These are phyloP conservation scores for Orycteropus afer DNA, from an alignment of 2,113 vertebrate genomes.

Conservation along the genomic window DNA sequence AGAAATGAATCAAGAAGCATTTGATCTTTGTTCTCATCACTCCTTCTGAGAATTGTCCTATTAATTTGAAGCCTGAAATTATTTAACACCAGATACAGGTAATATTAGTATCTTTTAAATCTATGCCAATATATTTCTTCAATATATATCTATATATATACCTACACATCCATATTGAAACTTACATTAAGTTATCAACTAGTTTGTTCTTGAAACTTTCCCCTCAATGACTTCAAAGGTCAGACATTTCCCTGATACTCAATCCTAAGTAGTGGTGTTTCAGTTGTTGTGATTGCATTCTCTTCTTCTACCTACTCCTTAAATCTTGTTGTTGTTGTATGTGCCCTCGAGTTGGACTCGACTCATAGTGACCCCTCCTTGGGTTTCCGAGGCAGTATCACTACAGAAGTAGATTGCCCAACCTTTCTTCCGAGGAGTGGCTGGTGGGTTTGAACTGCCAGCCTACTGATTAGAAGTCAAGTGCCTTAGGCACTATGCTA, in stretches of 20 bases:
- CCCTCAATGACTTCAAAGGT: neutral
- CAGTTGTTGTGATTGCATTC: neutral
- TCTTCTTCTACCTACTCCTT: neutral
- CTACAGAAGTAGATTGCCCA: no score
- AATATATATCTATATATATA: neutral
- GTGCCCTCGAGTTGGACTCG: no score
- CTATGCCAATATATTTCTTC: neutral
- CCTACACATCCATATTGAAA: neutral
- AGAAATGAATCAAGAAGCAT: constrained; percentile 1
- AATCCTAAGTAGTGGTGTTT: neutral
- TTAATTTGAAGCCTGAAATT: constrained; percentile 24
- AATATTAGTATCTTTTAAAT: neutral
- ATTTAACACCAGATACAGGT: neutral
- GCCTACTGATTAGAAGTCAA: no score
- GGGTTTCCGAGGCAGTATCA: no score
- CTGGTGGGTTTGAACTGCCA: no score
- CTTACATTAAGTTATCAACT: neutral
- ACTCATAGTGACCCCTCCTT: no score
- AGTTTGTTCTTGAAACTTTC: neutral
- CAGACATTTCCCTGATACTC: neutral
- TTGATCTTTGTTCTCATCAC: neutral
- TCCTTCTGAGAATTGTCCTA: neutral
- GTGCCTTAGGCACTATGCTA: no score
- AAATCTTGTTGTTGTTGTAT: no score
- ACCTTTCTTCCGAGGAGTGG: no score